These are phyloP conservation scores for Linnaemya vulpina DNA, from an alignment of 2,888 invertebrate species.

Conservation along the genomic window DNA sequence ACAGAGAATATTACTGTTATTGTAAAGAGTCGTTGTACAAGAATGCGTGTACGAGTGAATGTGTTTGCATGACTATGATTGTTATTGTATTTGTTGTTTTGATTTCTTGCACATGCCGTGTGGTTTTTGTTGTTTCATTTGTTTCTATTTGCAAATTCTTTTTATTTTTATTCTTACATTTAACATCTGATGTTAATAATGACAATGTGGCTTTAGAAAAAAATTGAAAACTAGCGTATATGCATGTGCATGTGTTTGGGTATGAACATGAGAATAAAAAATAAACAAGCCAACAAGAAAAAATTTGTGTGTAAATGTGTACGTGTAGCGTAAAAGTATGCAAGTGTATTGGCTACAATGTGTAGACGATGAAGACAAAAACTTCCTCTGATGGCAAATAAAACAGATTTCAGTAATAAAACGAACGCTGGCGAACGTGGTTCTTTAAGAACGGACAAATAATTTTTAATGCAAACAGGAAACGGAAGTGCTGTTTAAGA, in stretches of 20 bases:
- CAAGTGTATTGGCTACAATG: constrained; percentile 30
- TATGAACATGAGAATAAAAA: constrained; percentile 15
- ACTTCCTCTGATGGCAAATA: constrained; percentile 68
- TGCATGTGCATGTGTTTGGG: background rate
- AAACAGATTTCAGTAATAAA: constrained; percentile 70
- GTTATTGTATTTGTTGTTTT: constrained; percentile 42
- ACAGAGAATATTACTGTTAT: constrained; percentile 49
- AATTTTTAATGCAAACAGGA: constrained; percentile 30
- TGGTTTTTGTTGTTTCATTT: constrained; percentile 1
- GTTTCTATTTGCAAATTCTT: background rate
- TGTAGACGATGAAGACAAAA: constrained; percentile 61
- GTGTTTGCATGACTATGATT: constrained; percentile 6
- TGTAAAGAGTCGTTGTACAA: background rate
- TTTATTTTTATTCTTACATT: constrained; percentile 49
- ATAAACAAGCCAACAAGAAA: constrained; percentile 1
- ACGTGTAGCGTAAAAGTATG: background rate
- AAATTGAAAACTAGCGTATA: background rate
- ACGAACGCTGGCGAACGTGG: constrained; percentile 68
- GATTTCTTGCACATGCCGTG: constrained; percentile 59
- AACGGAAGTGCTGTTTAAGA: constrained; percentile 52
- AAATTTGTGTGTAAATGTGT: constrained; percentile 9
- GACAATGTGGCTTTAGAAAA: constrained; percentile 47
- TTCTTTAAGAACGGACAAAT: constrained; percentile 60
- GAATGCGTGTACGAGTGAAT: background rate
- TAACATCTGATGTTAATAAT: constrained; percentile 69